These are phyloP conservation scores for Pimpla rufipes DNA, from an alignment of 2,888 invertebrate genomes.

Conservation along the genomic window DNA sequence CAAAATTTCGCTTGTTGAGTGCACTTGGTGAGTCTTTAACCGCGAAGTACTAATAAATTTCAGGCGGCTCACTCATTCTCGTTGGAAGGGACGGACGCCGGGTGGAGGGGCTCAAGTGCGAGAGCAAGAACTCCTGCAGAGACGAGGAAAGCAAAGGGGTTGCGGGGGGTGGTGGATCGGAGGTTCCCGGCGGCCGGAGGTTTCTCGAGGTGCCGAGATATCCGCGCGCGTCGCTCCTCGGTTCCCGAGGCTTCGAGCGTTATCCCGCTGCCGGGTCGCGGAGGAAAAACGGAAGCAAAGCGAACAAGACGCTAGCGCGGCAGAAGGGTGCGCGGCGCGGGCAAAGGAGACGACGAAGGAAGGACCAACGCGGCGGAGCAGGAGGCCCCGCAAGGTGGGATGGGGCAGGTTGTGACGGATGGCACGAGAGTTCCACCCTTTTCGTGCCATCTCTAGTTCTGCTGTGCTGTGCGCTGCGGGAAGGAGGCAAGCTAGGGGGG, in stretches of 20 bases:
- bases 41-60: conserved; percentile 31
- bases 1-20: conserved; percentile 29
- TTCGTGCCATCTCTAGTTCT: conserved; percentile 65
- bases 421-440: conserved; percentile 71
- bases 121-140: conserved; percentile 25
- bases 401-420: conserved; percentile 72
- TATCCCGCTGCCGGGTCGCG: conserved; percentile 42
- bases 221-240: conserved; percentile 9
- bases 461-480: conserved; percentile 41
- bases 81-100: conserved; percentile 8
- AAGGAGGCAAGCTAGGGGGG: conserved; percentile 29
- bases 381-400: conserved; percentile 48
- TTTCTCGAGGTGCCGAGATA: conserved; percentile 36
- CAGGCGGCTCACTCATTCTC: conserved; percentile 4
- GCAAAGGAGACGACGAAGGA: conserved; percentile 22
- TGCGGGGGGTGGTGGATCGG: conserved; percentile 16
- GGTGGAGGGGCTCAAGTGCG: neutral
- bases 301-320: conserved; percentile 41
- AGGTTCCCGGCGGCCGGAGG: conserved; percentile 42
- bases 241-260: conserved; percentile 33
- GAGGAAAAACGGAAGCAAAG: conserved; percentile 49
- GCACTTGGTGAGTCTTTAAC: conserved; percentile 10
- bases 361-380: conserved; percentile 43
- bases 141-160: conserved; percentile 19
- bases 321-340: conserved; percentile 1